These are phyloP conservation scores for Eretmochelys imbricata DNA, from an alignment of 2,113 vertebrate genomes.

Conservation along the genomic window DNA sequence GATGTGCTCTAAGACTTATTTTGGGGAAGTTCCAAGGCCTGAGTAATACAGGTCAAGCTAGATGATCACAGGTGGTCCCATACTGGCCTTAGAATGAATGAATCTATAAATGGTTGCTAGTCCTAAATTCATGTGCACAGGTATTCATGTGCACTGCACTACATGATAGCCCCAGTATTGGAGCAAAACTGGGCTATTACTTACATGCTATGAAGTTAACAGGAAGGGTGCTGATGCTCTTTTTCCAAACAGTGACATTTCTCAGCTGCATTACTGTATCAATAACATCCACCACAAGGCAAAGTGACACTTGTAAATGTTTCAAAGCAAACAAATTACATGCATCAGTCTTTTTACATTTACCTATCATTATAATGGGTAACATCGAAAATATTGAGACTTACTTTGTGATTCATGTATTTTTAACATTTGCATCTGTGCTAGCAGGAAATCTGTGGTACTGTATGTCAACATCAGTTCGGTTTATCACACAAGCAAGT, in stretches of 20 bases:
- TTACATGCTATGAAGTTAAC: background rate
- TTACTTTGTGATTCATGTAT: background rate
- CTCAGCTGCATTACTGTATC: background rate
- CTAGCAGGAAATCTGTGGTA: background rate
- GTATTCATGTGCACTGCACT: background rate
- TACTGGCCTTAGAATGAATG: background rate
- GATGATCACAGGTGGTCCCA: background rate
- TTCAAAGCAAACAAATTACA: background rate
- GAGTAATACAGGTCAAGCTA: background rate
- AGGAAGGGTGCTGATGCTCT: rapidly evolving
- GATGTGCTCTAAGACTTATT: background rate
- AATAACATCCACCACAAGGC: background rate
- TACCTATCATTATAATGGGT: background rate
- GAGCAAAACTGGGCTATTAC: background rate
- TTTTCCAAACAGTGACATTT: background rate
- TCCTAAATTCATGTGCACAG: background rate
- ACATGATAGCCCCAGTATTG: background rate
- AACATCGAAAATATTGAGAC: background rate
- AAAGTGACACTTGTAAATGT: background rate
- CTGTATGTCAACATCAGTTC: background rate
- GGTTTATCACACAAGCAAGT: background rate
- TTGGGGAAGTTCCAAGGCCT: background rate
- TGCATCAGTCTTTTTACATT: background rate
- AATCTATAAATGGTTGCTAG: background rate
- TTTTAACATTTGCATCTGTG: background rate